Evolutionary conservation across 1,140 invertebrate genomes (phyloP).

Genomic region (Probaryconus sp.): DNA sequence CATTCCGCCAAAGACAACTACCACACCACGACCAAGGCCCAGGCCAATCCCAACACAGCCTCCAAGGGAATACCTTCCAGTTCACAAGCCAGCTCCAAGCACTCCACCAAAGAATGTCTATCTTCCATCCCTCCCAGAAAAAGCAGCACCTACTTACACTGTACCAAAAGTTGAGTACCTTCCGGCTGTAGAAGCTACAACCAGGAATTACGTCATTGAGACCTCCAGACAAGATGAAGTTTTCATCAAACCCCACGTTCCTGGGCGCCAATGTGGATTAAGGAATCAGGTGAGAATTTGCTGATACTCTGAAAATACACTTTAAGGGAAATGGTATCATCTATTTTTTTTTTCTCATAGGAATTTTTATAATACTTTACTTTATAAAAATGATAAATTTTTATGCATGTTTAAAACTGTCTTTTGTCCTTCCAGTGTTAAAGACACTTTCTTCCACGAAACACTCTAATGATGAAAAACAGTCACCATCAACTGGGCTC

Average conservation of each 20-base stretch:
- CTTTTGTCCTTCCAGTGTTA: conserved; percentile 50
- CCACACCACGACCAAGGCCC: not conserved
- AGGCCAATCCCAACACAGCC: not conserved
- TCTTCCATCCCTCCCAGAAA: too few species aligned
- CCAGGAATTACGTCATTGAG: conserved; percentile 34
- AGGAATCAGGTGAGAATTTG: conserved; percentile 71
- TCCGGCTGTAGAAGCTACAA: not conserved
- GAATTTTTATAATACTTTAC: not conserved
- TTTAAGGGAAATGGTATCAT: not conserved
- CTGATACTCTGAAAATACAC: not conserved
- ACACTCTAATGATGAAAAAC: conserved; percentile 35
- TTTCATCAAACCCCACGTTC: conserved; percentile 48
- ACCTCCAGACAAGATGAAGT: conserved; percentile 30
- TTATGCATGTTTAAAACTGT: conserved; percentile 1
- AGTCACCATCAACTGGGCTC: conserved; percentile 31
- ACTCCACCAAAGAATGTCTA: too few species aligned
- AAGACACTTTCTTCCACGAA: conserved; percentile 27
- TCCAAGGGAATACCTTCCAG: too few species aligned
- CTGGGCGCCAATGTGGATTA: conserved; percentile 71
- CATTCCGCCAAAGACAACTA: not conserved
- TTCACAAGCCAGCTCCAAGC: not conserved
- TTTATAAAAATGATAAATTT: too few species aligned
- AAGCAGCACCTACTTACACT: too few species aligned
- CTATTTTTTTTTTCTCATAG: not conserved
- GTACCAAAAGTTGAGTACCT: too few species aligned